A percentile compares a stretch with the other conserved stretches of the same genome.
Conservation (phyloP, 2,797 vertebrate species). For the Halcyon leucocephala region DNA sequence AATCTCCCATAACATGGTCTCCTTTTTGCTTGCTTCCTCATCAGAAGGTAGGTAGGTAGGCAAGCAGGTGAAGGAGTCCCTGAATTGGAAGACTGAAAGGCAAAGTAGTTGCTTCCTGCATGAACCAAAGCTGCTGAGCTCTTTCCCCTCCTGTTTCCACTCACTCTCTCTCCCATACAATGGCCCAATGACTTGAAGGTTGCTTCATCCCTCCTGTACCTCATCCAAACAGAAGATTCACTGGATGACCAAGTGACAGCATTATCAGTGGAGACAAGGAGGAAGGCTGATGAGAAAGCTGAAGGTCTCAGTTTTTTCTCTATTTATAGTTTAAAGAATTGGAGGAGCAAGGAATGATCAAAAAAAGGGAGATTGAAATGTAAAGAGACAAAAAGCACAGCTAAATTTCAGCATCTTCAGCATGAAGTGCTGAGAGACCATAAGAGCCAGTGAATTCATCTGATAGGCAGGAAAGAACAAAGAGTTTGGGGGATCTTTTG, state of each 20-base stretch:
- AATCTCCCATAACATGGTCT: not conserved
- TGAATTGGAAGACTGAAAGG: not conserved
- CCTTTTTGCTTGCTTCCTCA: not conserved
- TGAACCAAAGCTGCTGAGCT: not conserved
- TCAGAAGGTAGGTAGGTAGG: not conserved
- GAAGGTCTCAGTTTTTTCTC: not conserved
- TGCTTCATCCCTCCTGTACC: not conserved
- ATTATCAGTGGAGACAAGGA: not conserved
- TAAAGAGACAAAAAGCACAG: not conserved
- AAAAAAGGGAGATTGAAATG: not conserved
- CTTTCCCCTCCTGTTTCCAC: not conserved
- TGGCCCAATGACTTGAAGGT: not conserved
- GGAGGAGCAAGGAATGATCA: not conserved
- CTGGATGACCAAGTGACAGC: not conserved
- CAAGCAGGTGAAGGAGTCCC: not conserved
- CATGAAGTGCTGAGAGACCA: not conserved
- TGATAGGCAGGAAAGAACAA: not conserved
- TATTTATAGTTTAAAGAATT: not conserved
- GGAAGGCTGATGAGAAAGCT: not conserved
- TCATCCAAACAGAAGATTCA: not conserved
- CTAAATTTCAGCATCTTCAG: not conserved
- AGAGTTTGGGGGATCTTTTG: not conserved
- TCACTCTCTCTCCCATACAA: not conserved
- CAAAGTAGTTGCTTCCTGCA: not conserved
- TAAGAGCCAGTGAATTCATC: not conserved